Evolutionary conservation across 2,888 invertebrate species (phyloP), one percentile per base, ranked within the genome.

Genomic region (Osedax frankpressi): DNA sequence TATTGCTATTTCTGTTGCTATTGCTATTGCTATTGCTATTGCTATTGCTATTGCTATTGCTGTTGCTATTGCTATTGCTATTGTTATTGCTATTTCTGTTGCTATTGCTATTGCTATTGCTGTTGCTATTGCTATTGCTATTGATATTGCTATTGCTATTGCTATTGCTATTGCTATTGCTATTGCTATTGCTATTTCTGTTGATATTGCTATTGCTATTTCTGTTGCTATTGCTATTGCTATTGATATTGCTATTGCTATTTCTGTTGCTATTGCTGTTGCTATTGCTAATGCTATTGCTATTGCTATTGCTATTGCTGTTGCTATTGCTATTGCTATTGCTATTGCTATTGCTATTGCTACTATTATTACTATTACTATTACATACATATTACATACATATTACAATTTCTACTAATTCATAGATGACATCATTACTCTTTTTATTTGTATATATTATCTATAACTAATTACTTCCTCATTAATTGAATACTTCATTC

Each of bases 361-460:
- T 44, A 44, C 19, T 44, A 44, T 19, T 44, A 44, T 19, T 44
- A 44, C 44, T 44, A 44, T 19, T 73, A 28, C 71, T 71, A 70
- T 19, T 28, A 28, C 30, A 75, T 28, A 75, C 27, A 74, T 26
- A 68, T n/a, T 29, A 69, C 19, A 2, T 26, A 44, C 19, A 44
- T 24, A 24, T n/a, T n/a, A n/a, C n/a, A 75, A 77, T 75, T 24
- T 24, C 65, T 28, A n/a, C 24, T 65, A 28, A 65, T 28, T 19
- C 28, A 65, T n/a, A 24, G 19, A 2, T 19, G 24, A 2, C 24
- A n/a, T 28, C 1, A 59, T n/a, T 59, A n/a, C n/a, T 59, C 59
- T n/a, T n/a, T n/a, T n/a, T n/a, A n/a, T n/a, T n/a, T n/a, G n/a
- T n/a, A n/a, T n/a, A n/a, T n/a, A n/a, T n/a, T n/a, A n/a, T n/a